Base-by-base conservation (phyloP, 1,140 invertebrate genomes). In the Drosophila nikananu region DNA sequence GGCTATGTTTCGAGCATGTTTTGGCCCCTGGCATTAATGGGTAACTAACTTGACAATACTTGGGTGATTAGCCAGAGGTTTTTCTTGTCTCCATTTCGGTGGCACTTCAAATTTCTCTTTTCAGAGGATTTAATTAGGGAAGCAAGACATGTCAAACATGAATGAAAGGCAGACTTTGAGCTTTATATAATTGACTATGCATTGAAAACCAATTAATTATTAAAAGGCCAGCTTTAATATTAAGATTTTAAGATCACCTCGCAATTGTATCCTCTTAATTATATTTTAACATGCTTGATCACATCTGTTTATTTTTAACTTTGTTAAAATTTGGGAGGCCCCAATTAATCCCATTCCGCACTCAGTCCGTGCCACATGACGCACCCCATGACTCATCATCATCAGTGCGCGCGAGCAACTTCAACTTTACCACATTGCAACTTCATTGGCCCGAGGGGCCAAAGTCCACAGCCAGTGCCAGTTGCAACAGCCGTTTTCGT, bases 391-490 rank as follows among this genome's bases (percentile, higher is more conserved):
- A 78, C 75, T 70, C 75, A 78, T 68, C 74, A 78, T 67, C 74
- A 60, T 55, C 64, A 55, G 44, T 41, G 55, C 52, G 37, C 51
- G 32, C 35, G 23, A 55, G 68, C 73, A 73, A 55, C 73, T 73
- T 63, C 51, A 65, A 35, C 37, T 75, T 62, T 32, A 35, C 79
- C 86, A 76, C 81, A 90, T 48, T 73, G 81, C 81, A 68, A 61
- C 83, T 75, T 60, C 52, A 71, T 48, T 71, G 63, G 63, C 75
- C 77, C 73, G 59, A 66, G 64, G 66, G 86, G 81, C 70, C 86
- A 89, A 89, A 89, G 84, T 89, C 84, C 81, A 90, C 68, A 68
- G 75, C 58, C 60, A 68, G 79, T 86, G 74, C 61, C 60, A 63
- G 80, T 86, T 86, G 83, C 83, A 83, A 77, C 83, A 86, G 77